phyloP scores from a whole-genome alignment of 2,888 invertebrate species.

The Spodoptera littoralis region DNA sequence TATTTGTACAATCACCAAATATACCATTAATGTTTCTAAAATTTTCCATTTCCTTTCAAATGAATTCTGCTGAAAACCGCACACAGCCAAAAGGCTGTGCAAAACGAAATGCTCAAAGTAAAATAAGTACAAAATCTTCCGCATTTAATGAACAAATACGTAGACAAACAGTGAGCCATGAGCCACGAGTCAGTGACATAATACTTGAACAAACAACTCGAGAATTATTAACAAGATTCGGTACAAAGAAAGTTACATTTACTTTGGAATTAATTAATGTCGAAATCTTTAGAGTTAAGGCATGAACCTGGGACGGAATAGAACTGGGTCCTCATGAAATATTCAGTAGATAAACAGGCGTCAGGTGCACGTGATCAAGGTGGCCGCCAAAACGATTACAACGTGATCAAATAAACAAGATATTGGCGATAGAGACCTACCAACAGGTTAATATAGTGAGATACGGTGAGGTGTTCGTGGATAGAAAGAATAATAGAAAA shows the following conservation, averaged over 20 bases:
- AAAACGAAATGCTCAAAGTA: too few species aligned
- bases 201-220: slow-evolving; percentile 12
- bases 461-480: neutral
- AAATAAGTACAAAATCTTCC: too few species aligned
- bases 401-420: slow-evolving; percentile 42
- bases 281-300: slow-evolving; percentile 31
- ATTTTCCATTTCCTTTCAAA: too few species aligned
- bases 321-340: slow-evolving; percentile 60
- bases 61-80: too few species aligned
- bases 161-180: too few species aligned
- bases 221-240: slow-evolving; percentile 40
- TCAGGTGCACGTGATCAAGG: slow-evolving; percentile 42
- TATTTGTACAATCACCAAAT: too few species aligned
- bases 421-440: slow-evolving; percentile 13
- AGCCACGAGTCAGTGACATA: slow-evolving; percentile 3
- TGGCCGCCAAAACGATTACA: slow-evolving; percentile 40
- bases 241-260: slow-evolving; percentile 28
- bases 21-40: too few species aligned
- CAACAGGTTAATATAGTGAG: neutral
- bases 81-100: too few species aligned
- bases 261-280: slow-evolving; percentile 49
- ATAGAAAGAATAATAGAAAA: slow-evolving; percentile 22
- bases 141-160: too few species aligned
- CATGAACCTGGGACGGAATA: slow-evolving; percentile 26
- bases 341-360: slow-evolving; percentile 61